Evolutionary conservation across 2,797 vertebrate species (phyloP).

Genomic region (Poeciliopsis presidionis): DNA sequence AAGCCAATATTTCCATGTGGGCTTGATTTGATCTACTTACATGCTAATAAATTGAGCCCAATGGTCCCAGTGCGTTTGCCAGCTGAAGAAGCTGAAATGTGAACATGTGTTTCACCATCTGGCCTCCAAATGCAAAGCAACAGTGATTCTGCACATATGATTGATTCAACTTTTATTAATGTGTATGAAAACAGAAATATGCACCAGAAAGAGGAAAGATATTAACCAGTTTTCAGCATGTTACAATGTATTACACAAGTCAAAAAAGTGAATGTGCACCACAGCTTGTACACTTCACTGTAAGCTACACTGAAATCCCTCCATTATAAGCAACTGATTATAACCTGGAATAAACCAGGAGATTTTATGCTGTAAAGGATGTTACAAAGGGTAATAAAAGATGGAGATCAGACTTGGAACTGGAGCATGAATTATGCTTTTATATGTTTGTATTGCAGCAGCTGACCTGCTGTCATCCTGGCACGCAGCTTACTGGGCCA

Average conservation of each 20-base stretch:
- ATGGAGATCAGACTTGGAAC: not conserved
- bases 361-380: conserved; percentile 18
- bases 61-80: conserved; percentile 23
- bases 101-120: conserved; percentile 36
- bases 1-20: conserved; percentile 42
- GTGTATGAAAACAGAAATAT: conserved; percentile 23
- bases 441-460: not conserved
- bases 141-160: conserved; percentile 33
- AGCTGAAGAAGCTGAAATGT: conserved; percentile 22
- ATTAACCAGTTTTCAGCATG: not conserved
- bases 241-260: not conserved
- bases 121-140: conserved; percentile 38
- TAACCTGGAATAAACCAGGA: not conserved
- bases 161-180: conserved; percentile 39
- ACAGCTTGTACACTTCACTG: not conserved
- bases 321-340: not conserved
- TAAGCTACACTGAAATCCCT: not conserved
- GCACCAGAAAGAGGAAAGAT: conserved; percentile 2
- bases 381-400: not conserved
- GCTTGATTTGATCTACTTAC: conserved; percentile 36
- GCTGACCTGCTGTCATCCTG: not conserved
- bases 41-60: conserved; percentile 45
- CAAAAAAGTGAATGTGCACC: not conserved
- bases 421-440: not conserved
- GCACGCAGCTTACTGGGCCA: not conserved